Conservation (phyloP, 1,140 invertebrate genomes). For the Archivesica marissinica region DNA sequence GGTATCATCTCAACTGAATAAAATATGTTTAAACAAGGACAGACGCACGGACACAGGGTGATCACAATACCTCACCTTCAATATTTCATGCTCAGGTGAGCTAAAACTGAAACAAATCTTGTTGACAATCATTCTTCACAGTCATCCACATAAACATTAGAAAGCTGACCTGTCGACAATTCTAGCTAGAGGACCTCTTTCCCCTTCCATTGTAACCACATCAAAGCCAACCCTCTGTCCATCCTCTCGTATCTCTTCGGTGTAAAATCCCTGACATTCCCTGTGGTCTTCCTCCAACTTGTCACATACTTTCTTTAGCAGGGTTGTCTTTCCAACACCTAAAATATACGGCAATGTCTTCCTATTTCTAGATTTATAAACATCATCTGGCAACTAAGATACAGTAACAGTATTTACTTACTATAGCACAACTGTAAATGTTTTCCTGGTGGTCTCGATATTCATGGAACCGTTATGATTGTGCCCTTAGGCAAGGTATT, state of each 20-base stretch:
- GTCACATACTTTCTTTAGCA: slow-evolving; percentile 85
- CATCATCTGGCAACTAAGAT: neutral
- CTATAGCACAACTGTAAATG: neutral
- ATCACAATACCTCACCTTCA: no score
- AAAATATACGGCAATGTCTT: slow-evolving; percentile 23
- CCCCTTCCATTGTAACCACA: slow-evolving; percentile 85
- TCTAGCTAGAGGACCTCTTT: slow-evolving; percentile 84
- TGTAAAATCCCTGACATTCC: slow-evolving; percentile 87
- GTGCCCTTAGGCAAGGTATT: no score
- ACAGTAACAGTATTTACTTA: neutral
- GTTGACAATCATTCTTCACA: no score
- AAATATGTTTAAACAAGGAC: no score
- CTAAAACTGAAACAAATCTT: no score
- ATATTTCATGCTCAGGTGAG: no score
- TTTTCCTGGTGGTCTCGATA: no score
- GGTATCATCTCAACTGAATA: no score
- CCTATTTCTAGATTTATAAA: neutral
- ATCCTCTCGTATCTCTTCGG: slow-evolving; percentile 86
- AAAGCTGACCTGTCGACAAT: slow-evolving; percentile 80
- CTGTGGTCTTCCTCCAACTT: slow-evolving; percentile 80
- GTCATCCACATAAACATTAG: neutral
- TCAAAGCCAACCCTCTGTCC: slow-evolving; percentile 87
- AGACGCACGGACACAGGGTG: no score
- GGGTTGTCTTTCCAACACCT: slow-evolving; percentile 88
- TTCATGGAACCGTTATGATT: no score